Evolutionary conservation across 1,140 invertebrate genomes (phyloP).

Genomic region (Metaphire vulgaris): DNA sequence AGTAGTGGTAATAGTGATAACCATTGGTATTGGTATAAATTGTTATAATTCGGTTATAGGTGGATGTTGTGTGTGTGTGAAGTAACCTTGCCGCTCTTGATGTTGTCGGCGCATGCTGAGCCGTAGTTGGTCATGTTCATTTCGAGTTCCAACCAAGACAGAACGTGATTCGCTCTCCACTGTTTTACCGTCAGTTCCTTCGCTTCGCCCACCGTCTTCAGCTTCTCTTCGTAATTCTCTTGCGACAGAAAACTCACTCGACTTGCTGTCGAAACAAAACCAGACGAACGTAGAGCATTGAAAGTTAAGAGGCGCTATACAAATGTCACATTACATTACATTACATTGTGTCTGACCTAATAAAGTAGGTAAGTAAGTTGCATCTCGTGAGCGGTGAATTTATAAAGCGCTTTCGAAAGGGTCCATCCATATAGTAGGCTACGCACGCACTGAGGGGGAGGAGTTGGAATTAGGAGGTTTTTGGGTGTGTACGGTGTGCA

Average conservation of each 20-base stretch:
- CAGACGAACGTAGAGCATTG: no score
- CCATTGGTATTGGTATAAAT: slow-evolving; percentile 24
- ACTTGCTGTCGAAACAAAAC: no score
- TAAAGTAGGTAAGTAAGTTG: no score
- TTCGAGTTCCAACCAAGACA: slow-evolving; percentile 86
- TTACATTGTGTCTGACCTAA: no score
- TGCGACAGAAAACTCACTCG: background rate
- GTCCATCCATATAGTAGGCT: no score
- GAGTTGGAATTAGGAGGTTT: no score
- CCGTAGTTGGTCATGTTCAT: slow-evolving; percentile 90
- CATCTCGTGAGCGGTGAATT: no score
- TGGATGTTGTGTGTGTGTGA: slow-evolving; percentile 13
- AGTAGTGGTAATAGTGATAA: slow-evolving; percentile 6
- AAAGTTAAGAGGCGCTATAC: no score
- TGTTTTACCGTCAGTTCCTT: slow-evolving; percentile 42
- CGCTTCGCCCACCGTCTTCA: background rate
- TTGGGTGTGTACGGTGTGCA: no score
- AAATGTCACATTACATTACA: no score
- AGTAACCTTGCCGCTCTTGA: slow-evolving; percentile 83
- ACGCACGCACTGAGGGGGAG: no score
- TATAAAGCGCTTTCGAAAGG: no score
- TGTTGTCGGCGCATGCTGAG: slow-evolving; percentile 77
- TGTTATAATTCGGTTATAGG: slow-evolving; percentile 21
- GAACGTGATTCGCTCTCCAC: slow-evolving; percentile 83
- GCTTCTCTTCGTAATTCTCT: background rate